Conservation (phyloP, 1,140 invertebrate species). For the Trinorchestia longiramus region DNA sequence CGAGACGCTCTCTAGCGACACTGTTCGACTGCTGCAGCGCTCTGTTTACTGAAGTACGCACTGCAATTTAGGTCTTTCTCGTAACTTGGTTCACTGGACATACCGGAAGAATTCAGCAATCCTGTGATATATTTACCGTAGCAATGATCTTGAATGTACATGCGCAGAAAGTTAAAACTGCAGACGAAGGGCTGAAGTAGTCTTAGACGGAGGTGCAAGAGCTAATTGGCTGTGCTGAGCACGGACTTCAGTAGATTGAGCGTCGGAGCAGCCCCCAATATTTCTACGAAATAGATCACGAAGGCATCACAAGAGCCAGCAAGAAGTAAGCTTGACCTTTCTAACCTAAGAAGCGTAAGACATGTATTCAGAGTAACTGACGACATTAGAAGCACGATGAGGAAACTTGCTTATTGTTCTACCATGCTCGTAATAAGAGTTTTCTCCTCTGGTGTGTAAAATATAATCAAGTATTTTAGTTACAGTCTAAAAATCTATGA, state of each 20-base stretch:
- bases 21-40: neutral
- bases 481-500: neutral
- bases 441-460: neutral
- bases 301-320: slow-evolving; percentile 46
- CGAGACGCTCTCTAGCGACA: neutral
- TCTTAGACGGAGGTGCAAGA: neutral
- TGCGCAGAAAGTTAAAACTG: neutral
- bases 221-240: neutral
- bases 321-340: neutral
- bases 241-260: neutral
- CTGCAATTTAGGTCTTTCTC: neutral
- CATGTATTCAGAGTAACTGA: neutral
- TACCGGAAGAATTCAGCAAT: neutral
- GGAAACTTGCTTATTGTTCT: neutral
- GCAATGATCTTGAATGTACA: neutral
- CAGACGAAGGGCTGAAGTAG: neutral
- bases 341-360: slow-evolving; percentile 47
- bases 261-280: neutral
- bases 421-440: neutral
- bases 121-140: neutral
- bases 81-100: too few species aligned
- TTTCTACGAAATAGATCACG: slow-evolving; percentile 11
- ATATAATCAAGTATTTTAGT: neutral
- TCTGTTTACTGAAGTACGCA: neutral
- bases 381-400: neutral